Evolutionary conservation across 2,797 vertebrate genomes (phyloP), one percentile per base, ranked within the genome.

Genomic region (Onychomys arenicola): DNA sequence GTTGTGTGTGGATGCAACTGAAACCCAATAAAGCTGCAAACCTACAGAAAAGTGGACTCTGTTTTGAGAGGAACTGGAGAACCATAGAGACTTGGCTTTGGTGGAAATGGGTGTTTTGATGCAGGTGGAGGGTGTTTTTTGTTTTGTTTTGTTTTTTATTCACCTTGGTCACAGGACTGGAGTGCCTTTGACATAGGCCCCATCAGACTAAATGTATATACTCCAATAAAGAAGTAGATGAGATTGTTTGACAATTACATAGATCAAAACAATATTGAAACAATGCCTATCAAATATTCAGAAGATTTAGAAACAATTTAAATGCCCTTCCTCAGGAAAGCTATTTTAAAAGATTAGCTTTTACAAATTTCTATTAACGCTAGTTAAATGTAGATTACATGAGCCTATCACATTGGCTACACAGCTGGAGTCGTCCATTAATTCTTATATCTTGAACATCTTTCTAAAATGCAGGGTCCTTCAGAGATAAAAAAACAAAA

Each of bases 401-500:
- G n/a, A 80, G 14, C 95, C 27, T 46, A 9, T 96, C 52, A 82
- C 43, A 8, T 52, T 95, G 57, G 90, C 92, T 77, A 91, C 40
- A 77, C 32, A 81, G 14, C 63, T 61, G 61, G 52, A 85, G 16
- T 6, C 49, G 75, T 69, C 5, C 0, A 6, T 92, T 67, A 52
- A 91, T 93, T 93, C 37, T 92, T 80, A 4, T 87, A 61, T 92
- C 37, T 92, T 87, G 4, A 89, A 80, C 25, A 73, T 55, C 65
- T 40, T 37, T 84, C n/a, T 3, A n/a, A 95, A 97, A 93, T 25
- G 77, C 55, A 91, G 80, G 29, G 3, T 73, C 57, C 19, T 16
- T 91, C 92, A 46, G 49, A 96, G 85, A 61, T 23, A 90, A 94
- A 92, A 92, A n/a, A n/a, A n/a, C n/a, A n/a, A n/a, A n/a, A n/a